Evolutionary conservation across 2,888 invertebrate species (phyloP), one percentile per base, ranked within the genome.

Genomic region (Drosophila rellima): DNA sequence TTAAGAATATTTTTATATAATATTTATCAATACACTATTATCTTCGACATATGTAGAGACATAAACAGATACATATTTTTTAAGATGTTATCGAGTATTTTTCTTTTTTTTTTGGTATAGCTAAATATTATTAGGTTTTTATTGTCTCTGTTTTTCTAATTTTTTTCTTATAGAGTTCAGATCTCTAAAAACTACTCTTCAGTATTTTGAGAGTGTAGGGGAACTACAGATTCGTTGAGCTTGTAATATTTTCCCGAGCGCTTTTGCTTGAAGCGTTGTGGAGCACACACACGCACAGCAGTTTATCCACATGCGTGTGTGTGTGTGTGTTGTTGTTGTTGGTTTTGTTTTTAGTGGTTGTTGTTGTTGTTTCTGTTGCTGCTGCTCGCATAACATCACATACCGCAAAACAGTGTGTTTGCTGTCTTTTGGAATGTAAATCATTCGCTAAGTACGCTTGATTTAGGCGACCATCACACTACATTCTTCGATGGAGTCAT

Each of bases 351-450:
- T 74, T 64, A 62, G 64, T 60, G 56, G 45, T 52, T 57, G 65
- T 2, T 78, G 73, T 48, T 33, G 45, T 39, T 47, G 52, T 10
- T 62, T 51, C 23, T 55, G 70, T 42, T 67, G 80, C 52, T 72
- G 80, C 72, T 78, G 79, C 88, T 83, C 89, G 88, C 91, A 90
- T 91, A 91, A 84, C 90, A 90, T 91, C 90, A 91, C 91, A 91
- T 91, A 90, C 90, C 82, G 81, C 82, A 83, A 85, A 90, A 88
- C 91, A 91, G 90, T 88, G 90, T 90, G 90, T 91, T 90, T 91
- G 90, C 91, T 91, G 91, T 91, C 90, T 90, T 90, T 88, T 83
- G 91, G 91, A 91, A 91, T 91, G 91, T 91, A 91, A 91, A 91
- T 91, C 91, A 91, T 91, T 91, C 88, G 90, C 84, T 91, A 91